Percentiles rank a stretch among this genome's conserved stretches.
phyloP scores from a whole-genome alignment of 1,140 invertebrate species.

The Drosophila truncata region DNA sequence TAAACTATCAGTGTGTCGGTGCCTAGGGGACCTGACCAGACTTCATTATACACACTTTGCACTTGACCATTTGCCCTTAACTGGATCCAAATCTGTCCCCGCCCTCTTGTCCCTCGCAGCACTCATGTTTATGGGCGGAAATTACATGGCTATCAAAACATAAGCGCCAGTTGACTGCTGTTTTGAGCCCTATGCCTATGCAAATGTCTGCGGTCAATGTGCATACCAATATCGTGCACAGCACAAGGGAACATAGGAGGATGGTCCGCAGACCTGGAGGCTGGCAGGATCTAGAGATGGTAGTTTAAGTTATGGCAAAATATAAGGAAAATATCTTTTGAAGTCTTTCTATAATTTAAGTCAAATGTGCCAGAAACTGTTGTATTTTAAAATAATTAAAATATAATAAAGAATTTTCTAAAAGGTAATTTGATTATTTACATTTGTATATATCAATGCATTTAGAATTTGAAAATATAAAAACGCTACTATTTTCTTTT shows the following conservation, averaged over 20 bases:
- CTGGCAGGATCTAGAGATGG: slow-evolving; percentile 10
- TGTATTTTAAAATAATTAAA: too few relatives aligned
- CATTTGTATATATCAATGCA: too few relatives aligned
- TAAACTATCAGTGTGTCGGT: slow-evolving; percentile 24
- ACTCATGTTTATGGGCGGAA: slow-evolving; percentile 74
- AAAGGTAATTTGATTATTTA: too few relatives aligned
- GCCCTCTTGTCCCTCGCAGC: slow-evolving; percentile 13
- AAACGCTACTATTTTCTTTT: too few relatives aligned
- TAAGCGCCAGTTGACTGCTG: slow-evolving; percentile 75
- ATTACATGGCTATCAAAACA: slow-evolving; percentile 82
- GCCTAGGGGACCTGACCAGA: neutral
- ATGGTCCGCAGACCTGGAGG: neutral
- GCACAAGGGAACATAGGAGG: neutral
- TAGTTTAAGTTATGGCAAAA: neutral
- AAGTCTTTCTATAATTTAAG: too few relatives aligned
- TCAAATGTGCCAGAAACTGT: too few relatives aligned
- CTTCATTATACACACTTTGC: slow-evolving; percentile 34
- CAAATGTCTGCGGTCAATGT: slow-evolving; percentile 72
- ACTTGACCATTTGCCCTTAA: slow-evolving; percentile 21
- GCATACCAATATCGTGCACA: slow-evolving; percentile 12
- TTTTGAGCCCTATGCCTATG: slow-evolving; percentile 58
- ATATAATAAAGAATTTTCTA: too few relatives aligned
- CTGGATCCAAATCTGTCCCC: slow-evolving; percentile 13
- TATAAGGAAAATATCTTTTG: too few relatives aligned
- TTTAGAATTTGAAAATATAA: too few relatives aligned